These are phyloP conservation scores for Pipistrellus nathusii DNA, from an alignment of 2,797 vertebrate genomes.

Conservation along the genomic window DNA sequence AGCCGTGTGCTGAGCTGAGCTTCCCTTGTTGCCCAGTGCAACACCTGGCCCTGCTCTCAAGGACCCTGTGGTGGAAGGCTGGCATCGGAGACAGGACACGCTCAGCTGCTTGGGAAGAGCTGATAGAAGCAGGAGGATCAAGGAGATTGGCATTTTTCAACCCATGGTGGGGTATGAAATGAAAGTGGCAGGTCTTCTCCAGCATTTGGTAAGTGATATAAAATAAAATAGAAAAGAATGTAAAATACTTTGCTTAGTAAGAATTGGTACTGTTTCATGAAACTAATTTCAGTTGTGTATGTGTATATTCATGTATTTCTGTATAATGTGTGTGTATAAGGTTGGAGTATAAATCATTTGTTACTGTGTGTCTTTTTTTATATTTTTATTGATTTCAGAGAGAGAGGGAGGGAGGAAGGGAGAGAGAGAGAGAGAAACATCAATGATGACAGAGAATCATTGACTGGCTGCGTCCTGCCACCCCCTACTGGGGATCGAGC, in stretches of 20 bases:
- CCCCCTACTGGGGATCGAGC: no score
- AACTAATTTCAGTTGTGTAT: rapidly evolving
- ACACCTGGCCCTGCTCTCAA: neutral
- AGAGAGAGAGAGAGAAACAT: no score
- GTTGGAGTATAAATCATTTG: neutral
- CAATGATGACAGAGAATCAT: no score
- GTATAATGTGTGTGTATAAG: neutral
- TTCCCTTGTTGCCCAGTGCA: neutral
- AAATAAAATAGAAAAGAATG: neutral
- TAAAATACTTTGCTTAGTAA: neutral
- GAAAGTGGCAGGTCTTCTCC: neutral
- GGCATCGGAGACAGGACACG: neutral
- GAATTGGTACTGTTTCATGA: neutral
- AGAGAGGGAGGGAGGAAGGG: no score
- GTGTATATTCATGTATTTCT: neutral
- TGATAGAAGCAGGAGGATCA: neutral
- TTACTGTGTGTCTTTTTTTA: no score
- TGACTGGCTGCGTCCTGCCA: no score
- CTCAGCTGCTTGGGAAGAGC: neutral
- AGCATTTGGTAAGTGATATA: neutral
- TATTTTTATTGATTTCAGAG: no score
- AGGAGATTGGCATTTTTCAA: neutral
- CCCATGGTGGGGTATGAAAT: neutral
- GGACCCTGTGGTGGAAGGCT: neutral
- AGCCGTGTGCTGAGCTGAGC: neutral